Percentiles rank a stretch among this genome's conserved stretches.
Conservation (phyloP, 2,888 invertebrate genomes). For the Diarsia brunnea region DNA sequence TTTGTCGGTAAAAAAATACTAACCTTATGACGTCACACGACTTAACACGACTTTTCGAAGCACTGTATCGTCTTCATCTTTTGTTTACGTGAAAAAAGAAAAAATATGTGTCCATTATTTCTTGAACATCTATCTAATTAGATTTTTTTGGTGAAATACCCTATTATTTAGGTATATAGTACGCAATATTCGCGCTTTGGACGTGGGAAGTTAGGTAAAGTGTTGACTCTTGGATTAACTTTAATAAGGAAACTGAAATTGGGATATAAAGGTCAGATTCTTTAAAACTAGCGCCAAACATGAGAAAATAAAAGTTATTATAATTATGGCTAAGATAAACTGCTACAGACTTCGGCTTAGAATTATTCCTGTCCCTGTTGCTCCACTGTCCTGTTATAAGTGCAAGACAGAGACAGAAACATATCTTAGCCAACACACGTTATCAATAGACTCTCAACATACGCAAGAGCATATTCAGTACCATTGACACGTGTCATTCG, state of each 20-base stretch:
- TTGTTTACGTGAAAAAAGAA: no score
- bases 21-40: no score
- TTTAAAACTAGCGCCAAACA: neutral
- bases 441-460: constrained; percentile 2
- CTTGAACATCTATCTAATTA: no score
- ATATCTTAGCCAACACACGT: constrained; percentile 4
- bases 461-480: constrained; percentile 30
- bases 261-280: neutral
- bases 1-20: no score
- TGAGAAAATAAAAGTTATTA: neutral
- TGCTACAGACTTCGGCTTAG: neutral
- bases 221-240: constrained; percentile 12
- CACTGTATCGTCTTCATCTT: no score
- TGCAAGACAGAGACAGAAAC: neutral
- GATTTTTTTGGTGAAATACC: no score
- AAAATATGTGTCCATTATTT: no score
- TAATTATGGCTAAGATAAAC: constrained; percentile 1
- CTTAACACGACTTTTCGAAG: no score
- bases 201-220: constrained; percentile 1
- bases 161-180: constrained; percentile 8
- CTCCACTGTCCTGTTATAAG: neutral
- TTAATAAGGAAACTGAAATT: neutral
- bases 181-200: no score
- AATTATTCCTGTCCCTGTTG: neutral
- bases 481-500: constrained; percentile 22